Conservation (phyloP, 2,888 invertebrate species). For the Acanthosoma haemorrhoidale region DNA sequence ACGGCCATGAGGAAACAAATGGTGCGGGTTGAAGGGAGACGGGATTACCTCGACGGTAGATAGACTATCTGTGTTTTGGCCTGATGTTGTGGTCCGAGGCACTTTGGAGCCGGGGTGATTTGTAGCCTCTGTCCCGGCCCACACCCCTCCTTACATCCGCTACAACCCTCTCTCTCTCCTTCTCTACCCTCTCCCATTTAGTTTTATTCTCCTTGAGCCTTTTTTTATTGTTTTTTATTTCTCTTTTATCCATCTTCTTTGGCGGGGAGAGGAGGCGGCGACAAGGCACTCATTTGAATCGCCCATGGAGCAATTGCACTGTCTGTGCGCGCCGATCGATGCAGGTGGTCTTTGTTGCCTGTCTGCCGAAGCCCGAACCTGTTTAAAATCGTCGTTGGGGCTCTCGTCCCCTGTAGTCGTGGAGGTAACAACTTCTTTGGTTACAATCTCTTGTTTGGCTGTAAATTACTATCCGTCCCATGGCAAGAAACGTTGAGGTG, state of each 20-base stretch:
- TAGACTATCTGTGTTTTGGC: conserved; percentile 8
- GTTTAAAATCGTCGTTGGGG: too few species aligned
- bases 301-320: neutral
- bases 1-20: neutral
- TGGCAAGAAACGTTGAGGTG: too few species aligned
- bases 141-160: conserved; percentile 15
- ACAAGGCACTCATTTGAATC: neutral
- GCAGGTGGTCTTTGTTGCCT: neutral
- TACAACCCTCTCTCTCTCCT: neutral
- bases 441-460: too few species aligned
- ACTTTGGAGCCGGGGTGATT: conserved; percentile 11
- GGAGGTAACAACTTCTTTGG: too few species aligned
- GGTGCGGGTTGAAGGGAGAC: neutral
- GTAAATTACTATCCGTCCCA: too few species aligned
- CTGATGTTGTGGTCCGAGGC: neutral
- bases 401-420: too few species aligned
- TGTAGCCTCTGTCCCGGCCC: conserved; percentile 9
- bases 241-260: neutral
- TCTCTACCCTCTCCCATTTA: neutral
- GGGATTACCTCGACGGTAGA: neutral
- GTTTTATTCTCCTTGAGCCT: neutral
- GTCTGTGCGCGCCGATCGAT: too few species aligned
- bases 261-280: conserved; percentile 5
- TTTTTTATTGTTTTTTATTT: neutral
- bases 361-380: too few species aligned